Percentiles rank a stretch among this genome's conserved stretches.
Conservation (phyloP, 1,140 invertebrate species). For the Venturia canescens region DNA sequence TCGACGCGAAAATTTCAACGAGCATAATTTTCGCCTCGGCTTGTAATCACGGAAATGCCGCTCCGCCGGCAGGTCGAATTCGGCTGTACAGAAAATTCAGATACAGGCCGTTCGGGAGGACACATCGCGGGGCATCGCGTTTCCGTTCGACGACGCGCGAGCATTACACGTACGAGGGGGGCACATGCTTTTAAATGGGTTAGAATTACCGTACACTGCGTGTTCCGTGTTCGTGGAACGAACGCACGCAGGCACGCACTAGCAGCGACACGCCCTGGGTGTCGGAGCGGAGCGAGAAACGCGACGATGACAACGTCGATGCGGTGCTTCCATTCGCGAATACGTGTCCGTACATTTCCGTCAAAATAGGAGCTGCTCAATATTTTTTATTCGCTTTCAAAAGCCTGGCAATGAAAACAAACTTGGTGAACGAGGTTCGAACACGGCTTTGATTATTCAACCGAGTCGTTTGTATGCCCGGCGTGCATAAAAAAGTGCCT, state of each 20-base stretch:
- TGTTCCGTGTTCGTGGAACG: background rate
- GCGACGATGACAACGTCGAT: background rate
- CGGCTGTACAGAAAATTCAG: background rate
- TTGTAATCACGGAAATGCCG: background rate
- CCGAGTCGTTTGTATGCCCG: too few species aligned
- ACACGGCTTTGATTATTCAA: too few species aligned
- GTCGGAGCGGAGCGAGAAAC: background rate
- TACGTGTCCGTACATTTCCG: background rate
- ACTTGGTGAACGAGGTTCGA: too few species aligned
- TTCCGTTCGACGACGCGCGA: conserved; percentile 12
- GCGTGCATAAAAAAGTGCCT: too few species aligned
- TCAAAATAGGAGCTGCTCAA: background rate
- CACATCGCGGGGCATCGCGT: background rate
- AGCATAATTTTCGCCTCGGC: too few species aligned
- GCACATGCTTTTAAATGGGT: conserved; percentile 1
- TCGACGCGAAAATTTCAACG: too few species aligned
- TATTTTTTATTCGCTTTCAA: background rate
- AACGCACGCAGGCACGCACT: background rate
- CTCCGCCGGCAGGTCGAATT: background rate
- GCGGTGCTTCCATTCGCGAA: background rate
- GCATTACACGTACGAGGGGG: background rate
- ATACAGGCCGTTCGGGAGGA: background rate
- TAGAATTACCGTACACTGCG: conserved; percentile 7
- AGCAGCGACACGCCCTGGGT: conserved; percentile 1
- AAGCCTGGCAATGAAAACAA: background rate